Base-by-base conservation (phyloP, 2,888 invertebrate species). In the Leptopterna dolabrata region DNA sequence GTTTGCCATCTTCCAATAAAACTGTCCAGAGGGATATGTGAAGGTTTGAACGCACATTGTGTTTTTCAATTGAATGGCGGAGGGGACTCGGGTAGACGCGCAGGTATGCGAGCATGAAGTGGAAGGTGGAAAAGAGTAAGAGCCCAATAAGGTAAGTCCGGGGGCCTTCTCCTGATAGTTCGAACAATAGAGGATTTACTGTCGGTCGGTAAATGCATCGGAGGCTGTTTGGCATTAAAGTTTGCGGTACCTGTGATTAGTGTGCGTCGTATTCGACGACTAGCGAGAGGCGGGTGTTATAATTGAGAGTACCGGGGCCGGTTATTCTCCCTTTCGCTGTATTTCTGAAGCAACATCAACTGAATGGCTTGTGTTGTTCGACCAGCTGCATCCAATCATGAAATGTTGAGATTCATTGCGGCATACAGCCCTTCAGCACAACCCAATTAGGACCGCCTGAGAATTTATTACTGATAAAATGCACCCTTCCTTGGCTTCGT, bases 151-250 rank as follows among this genome's bases (percentile, higher is more conserved):
- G 83, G 83, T 70, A 36, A 70, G 70, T 41, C 70, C 36, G 36
- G 27, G 27, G 29, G 29, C 13, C 43, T 51, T 7, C 19, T 70
- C 70, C 43, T 29, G 41, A 83, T 83, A 83, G 41, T 70, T 70
- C 83, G 63, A 41, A 83, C 83, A 83, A 83, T 83, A 70, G 83
- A 83, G 63, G 70, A 83, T 83, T 83, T 83, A 83, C 78, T 78
- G 78, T 78, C 41, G 78, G 41, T 45, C 41, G 78, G 78, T 27
- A 78, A 45, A 63, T 24, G 63, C 63, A 63, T 63, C 24, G 41
- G 45, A 45, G 78, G 41, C 78, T 24, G 45, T 45, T 78, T 19
- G 78, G 73, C 73, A 73, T 73, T 73, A 73, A 73, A 30, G 73
- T 73, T 73, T 73, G 73, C 36, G 73, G 63, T 9, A 63, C 63